Percentiles rank a stretch among this genome's conserved stretches.
These are phyloP conservation scores for Takifugu ocellatus DNA, from an alignment of 2,797 vertebrate genomes.

Conservation along the genomic window DNA sequence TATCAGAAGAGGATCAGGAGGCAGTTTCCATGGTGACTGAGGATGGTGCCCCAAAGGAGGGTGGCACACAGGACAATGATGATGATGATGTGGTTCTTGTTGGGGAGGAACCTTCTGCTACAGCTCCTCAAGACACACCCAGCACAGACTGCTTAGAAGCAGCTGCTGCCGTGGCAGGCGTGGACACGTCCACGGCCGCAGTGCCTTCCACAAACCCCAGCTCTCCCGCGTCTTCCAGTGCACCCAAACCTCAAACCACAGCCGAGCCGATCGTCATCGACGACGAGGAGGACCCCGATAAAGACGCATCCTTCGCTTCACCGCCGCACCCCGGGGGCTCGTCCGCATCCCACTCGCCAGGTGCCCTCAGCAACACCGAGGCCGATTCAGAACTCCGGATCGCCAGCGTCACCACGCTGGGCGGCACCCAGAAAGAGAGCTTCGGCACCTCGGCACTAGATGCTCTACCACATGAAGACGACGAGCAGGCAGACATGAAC, in stretches of 20 bases:
- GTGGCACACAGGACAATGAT: conserved; percentile 81
- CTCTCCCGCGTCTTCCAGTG: conserved; percentile 63
- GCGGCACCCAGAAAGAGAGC: conserved; percentile 58
- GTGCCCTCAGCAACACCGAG: conserved; percentile 87
- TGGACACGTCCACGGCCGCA: conserved; percentile 60
- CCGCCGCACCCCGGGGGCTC: conserved; percentile 38
- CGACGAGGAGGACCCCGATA: conserved; percentile 92
- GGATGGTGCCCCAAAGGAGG: conserved; percentile 51
- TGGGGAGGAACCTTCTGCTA: conserved; percentile 72
- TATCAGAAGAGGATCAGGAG: conserved; percentile 77
- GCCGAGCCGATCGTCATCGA: conserved; percentile 97
- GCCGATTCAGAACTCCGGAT: conserved; percentile 96
- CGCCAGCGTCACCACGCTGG: conserved; percentile 94
- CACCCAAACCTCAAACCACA: conserved; percentile 74
- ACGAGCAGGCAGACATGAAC: conserved; percentile 80
- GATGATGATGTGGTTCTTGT: conserved; percentile 96
- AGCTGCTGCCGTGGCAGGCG: conserved; percentile 58
- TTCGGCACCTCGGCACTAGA: conserved; percentile 36
- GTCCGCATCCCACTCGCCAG: conserved; percentile 36
- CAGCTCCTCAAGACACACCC: conserved; percentile 74
- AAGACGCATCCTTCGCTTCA: conserved; percentile 49
- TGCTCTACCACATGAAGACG: conserved; percentile 26
- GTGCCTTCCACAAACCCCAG: conserved; percentile 56
- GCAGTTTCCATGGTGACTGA: conserved; percentile 75
- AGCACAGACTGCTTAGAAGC: conserved; percentile 77